phyloP scores from a whole-genome alignment of 37 sponge, comb jelly and placozoan species.

The Diacarnus erythraeanus region DNA sequence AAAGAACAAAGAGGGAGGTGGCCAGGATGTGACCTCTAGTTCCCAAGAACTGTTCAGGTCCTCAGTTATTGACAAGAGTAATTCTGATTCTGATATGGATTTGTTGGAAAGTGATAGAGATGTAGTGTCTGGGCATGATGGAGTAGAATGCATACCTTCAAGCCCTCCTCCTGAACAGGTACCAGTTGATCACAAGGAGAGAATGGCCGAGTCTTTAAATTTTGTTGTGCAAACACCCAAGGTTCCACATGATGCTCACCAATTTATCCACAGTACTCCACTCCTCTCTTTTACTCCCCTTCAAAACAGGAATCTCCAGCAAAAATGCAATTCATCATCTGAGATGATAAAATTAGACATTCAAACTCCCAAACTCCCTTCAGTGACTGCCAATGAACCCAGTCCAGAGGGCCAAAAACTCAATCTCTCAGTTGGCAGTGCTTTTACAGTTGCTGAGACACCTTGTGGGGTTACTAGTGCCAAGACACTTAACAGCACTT shows the following conservation, averaged over 20 bases:
- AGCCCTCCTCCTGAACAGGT: neutral
- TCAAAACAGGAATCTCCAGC: neutral
- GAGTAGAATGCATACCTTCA: neutral
- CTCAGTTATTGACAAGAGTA: neutral
- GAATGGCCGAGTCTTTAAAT: neutral
- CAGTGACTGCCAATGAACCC: neutral
- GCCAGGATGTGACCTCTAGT: neutral
- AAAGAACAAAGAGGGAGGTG: neutral
- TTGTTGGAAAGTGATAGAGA: too few relatives aligned
- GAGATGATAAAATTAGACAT: neutral
- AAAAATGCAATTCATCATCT: neutral
- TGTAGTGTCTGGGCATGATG: too few relatives aligned
- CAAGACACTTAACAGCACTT: neutral
- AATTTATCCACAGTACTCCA: slow-evolving; percentile 10
- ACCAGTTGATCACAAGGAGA: neutral
- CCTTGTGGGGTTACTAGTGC: neutral
- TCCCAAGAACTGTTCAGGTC: slow-evolving; percentile 13
- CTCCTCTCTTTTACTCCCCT: neutral
- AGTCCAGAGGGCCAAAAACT: neutral
- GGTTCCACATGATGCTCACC: neutral
- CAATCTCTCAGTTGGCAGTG: too few relatives aligned
- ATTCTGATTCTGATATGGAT: too few relatives aligned
- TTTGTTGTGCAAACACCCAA: neutral
- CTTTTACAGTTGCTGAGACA: neutral
- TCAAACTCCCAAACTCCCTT: neutral